A percentile compares a stretch with the other conserved stretches of the same genome.
Conservation (phyloP, 2,797 vertebrate species). For the Sebastes umbrosus region DNA sequence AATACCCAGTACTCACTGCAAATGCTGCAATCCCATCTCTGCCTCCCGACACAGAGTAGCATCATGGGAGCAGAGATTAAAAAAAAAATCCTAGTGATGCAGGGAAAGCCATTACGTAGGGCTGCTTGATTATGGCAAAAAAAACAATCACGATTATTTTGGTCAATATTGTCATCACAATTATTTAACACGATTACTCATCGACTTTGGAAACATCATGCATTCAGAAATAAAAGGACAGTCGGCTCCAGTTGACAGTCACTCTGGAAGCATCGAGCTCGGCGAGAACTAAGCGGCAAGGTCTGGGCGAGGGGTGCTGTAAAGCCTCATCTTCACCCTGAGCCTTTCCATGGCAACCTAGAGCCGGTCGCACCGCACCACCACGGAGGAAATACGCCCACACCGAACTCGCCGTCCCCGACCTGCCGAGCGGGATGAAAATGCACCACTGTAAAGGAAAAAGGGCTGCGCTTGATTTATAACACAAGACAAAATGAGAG, state of each 20-base stretch:
- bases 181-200: too few species aligned
- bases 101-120: neutral
- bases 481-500: too few species aligned
- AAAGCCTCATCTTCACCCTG: neutral
- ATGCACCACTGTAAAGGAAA: too few species aligned
- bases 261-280: neutral
- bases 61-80: neutral
- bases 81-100: neutral
- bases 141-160: too few species aligned
- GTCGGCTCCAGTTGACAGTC: neutral
- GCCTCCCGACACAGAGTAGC: neutral
- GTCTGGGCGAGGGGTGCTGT: neutral
- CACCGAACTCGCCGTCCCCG: too few species aligned
- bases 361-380: neutral
- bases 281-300: neutral
- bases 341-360: too few species aligned
- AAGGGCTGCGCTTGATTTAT: too few species aligned
- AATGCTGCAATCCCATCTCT: neutral
- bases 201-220: too few species aligned
- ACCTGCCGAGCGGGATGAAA: too few species aligned
- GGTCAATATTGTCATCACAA: too few species aligned
- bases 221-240: neutral
- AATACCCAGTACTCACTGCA: neutral
- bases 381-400: neutral
- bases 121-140: too few species aligned